Conservation (phyloP, 2,888 invertebrate species). For the Hypena proboscidalis region DNA sequence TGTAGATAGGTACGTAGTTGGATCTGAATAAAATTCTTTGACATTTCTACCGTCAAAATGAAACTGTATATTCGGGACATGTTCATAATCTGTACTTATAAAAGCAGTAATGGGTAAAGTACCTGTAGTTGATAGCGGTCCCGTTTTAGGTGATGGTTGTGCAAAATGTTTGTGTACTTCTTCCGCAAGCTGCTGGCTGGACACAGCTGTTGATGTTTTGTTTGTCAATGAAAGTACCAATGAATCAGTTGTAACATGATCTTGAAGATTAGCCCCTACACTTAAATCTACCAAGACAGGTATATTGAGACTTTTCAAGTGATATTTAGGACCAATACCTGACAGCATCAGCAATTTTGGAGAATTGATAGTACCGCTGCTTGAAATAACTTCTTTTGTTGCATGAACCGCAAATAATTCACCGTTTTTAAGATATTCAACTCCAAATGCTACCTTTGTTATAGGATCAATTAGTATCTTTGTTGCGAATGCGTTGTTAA, state of each 20-base stretch:
- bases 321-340: constrained; percentile 87
- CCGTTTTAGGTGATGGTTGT: constrained; percentile 66
- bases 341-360: constrained; percentile 88
- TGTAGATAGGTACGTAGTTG: constrained; percentile 75
- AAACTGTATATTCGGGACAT: constrained; percentile 88
- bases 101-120: constrained; percentile 86
- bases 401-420: constrained; percentile 72
- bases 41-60: constrained; percentile 86
- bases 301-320: constrained; percentile 79
- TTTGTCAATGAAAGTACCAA: constrained; percentile 78
- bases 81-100: constrained; percentile 82
- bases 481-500: constrained; percentile 81
- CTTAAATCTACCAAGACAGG: constrained; percentile 86
- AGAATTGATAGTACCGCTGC: constrained; percentile 86
- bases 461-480: constrained; percentile 86
- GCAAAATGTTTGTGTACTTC: constrained; percentile 75
- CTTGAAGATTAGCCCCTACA: constrained; percentile 91
- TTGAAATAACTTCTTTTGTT: constrained; percentile 87
- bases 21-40: constrained; percentile 85
- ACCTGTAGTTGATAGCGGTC: constrained; percentile 83
- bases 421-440: constrained; percentile 71
- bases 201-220: constrained; percentile 79
- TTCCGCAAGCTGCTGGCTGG: constrained; percentile 61
- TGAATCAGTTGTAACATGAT: constrained; percentile 89
- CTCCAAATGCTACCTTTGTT: constrained; percentile 75